These are phyloP conservation scores for Alosa alosa DNA, from an alignment of 2,113 vertebrate species.

Conservation along the genomic window DNA sequence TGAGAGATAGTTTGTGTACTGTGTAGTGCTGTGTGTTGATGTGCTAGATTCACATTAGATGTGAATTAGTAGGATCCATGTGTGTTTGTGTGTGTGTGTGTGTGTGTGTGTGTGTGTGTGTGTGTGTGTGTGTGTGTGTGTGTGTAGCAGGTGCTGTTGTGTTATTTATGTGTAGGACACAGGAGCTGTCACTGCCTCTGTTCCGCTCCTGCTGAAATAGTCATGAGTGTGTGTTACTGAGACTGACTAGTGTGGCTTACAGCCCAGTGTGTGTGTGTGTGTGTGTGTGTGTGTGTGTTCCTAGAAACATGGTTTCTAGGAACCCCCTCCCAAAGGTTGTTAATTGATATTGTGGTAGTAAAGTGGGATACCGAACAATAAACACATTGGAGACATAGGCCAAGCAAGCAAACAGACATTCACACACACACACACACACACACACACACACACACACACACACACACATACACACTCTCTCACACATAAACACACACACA, in stretches of 20 bases:
- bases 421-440: neutral
- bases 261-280: constrained; percentile 39
- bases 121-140: constrained; percentile 36
- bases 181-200: constrained; percentile 71
- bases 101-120: constrained; percentile 32
- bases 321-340: no score
- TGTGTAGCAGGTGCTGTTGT: neutral
- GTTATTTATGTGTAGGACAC: constrained; percentile 69
- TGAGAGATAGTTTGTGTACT: no score
- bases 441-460: neutral
- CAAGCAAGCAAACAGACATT: neutral
- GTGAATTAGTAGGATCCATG: neutral
- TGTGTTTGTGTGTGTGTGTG: constrained; percentile 29
- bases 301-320: neutral
- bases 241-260: constrained; percentile 65
- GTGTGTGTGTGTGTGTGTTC: constrained; percentile 30
- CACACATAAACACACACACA: neutral
- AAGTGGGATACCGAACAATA: no score
- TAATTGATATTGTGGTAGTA: no score
- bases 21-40: no score
- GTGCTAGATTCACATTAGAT: no score
- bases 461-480: neutral
- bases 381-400: neutral
- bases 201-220: constrained; percentile 73
- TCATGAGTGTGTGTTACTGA: constrained; percentile 72